Evolutionary conservation across 2,113 vertebrate species (phyloP).

Genomic region (Podarcis muralis): DNA sequence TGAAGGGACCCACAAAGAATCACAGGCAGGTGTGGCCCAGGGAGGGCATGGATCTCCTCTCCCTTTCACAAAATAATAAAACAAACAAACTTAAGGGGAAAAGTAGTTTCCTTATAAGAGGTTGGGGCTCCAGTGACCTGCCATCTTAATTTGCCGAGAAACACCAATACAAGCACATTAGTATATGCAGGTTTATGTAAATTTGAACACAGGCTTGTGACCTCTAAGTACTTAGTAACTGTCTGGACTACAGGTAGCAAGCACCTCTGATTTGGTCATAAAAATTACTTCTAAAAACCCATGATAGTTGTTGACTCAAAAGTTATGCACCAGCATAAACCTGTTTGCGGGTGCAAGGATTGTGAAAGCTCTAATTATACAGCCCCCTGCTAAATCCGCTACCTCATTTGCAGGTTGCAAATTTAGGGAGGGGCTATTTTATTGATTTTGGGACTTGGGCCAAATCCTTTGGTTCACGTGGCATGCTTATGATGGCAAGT

Average conservation of each 20-base stretch:
- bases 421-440: too few relatives aligned
- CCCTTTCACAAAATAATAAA: too few relatives aligned
- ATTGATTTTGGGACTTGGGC: not conserved
- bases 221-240: too few relatives aligned
- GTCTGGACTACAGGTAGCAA: constrained; percentile 1
- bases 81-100: too few relatives aligned
- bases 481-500: too few relatives aligned
- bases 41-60: too few relatives aligned
- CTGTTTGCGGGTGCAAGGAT: constrained; percentile 33
- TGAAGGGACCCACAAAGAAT: not conserved
- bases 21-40: not conserved
- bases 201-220: too few relatives aligned
- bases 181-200: too few relatives aligned
- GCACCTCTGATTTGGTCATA: constrained; percentile 50
- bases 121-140: too few relatives aligned
- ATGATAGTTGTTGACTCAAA: constrained; percentile 1
- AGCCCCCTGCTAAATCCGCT: not conserved
- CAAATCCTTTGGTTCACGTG: not conserved
- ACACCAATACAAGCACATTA: too few relatives aligned
- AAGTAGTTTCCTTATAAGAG: too few relatives aligned
- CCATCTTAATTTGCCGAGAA: too few relatives aligned
- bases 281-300: constrained; percentile 44
- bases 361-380: constrained; percentile 32
- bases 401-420: not conserved
- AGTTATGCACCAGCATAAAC: constrained; percentile 35